A percentile compares a stretch with the other conserved stretches of the same genome.
Evolutionary conservation across 35 echinoderm and acorn worm genomes (phyloP).

Genomic region (Eucidaris tribuloides): DNA sequence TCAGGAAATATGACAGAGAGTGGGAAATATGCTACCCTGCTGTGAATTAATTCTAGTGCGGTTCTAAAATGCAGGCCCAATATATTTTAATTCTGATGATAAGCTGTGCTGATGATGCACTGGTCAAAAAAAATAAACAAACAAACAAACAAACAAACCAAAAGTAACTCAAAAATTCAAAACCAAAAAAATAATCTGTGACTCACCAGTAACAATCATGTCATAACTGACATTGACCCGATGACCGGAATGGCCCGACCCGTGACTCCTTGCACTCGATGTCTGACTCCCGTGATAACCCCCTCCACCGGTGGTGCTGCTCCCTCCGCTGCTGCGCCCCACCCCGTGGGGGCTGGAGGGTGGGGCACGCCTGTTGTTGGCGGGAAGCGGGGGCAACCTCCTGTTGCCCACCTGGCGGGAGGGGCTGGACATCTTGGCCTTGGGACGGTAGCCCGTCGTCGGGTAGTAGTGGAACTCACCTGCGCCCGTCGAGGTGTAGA

Average conservation of each 20-base stretch:
- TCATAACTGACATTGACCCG: conserved; percentile 24
- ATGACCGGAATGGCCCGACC: not conserved
- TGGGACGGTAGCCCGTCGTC: not conserved
- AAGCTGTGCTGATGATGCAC: too few species aligned
- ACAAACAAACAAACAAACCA: too few species aligned
- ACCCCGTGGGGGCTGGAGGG: conserved; percentile 38
- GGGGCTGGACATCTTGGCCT: conserved; percentile 69
- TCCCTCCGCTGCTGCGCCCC: not conserved
- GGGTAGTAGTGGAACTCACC: conserved; percentile 9
- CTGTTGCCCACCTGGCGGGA: conserved; percentile 63
- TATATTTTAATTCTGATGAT: too few species aligned
- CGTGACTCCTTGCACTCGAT: conserved; percentile 8
- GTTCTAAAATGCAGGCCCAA: too few species aligned
- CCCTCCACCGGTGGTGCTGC: not conserved
- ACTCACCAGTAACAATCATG: conserved; percentile 66
- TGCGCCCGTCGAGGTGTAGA: not conserved
- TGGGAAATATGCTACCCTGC: too few species aligned
- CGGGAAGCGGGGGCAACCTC: conserved; percentile 75
- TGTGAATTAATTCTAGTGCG: too few species aligned
- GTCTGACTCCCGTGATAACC: conserved; percentile 47
- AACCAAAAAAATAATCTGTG: not conserved
- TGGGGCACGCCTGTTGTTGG: conserved; percentile 14
- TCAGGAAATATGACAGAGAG: too few species aligned
- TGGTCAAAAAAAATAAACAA: too few species aligned
- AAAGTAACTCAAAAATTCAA: too few species aligned